Evolutionary conservation across 2,113 vertebrate genomes (phyloP), one percentile per base, ranked within the genome.

Genomic region (Calyptommatus sinebrachiatus): DNA sequence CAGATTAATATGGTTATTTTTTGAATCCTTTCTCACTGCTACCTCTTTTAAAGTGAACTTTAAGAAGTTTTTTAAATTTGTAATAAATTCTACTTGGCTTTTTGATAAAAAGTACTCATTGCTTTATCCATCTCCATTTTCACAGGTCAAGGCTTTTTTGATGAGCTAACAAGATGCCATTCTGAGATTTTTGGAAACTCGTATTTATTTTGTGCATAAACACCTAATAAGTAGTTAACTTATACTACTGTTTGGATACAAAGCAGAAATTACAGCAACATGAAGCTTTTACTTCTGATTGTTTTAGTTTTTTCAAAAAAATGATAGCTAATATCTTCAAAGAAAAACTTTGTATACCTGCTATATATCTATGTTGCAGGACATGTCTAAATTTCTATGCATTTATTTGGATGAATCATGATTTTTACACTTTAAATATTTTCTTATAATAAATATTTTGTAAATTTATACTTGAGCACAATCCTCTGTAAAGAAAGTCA

Each of bases 101-200:
- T 18, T 31, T 50, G 28, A 53, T 69, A 21, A 29, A 21, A 46
- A 65, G 78, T 73, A 16, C 53, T 18, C 20, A 74, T 46, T 3
- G 1, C 1, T 4, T 22, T 0, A 0, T 57, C 60, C 35, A 18
- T 20, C 5, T 83, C 22, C 61, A n/a, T 86, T 77, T 67, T 71
- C 1, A 81, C 67, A 93, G 91, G 86, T 90, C 11, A 90, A 89
- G 31, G 86, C 79, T 8, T 91, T 91, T 71, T 77, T 93, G 79
- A 69, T 48, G 80, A 85, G 77, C 14, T 86, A 86, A 35, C 7
- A 35, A 62, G 12, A 14, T 66, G 45, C 46, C 48, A 5, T 7
- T 29, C 7, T 24, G 48, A 66, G 29, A 70, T 14, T 3, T 41
- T 63, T 28, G 57, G 66, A 50, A 41, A 72, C 10, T 57, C n/a